Base-by-base conservation (phyloP, 2,113 vertebrate species). In the Arvicanthis niloticus region DNA sequence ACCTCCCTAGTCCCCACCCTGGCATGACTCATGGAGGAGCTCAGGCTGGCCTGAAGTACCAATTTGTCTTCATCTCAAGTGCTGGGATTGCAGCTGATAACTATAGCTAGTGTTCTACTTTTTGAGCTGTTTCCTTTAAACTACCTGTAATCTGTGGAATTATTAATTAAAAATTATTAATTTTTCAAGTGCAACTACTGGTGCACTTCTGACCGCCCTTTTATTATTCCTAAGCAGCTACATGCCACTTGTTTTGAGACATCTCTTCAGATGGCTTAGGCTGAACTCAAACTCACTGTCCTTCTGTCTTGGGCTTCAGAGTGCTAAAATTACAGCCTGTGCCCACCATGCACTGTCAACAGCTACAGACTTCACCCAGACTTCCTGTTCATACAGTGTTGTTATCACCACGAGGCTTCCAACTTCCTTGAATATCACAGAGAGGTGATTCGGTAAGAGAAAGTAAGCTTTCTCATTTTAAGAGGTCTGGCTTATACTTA, bases 111-210 rank as follows among this genome's bases (percentile, higher is more conserved):
- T 88, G 78, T 96, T 89, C 76, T 76, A 94, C 37, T 15, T n/a
- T 92, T 95, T 94, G n/a, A 92, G 58, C 31, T 62, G 60, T 29
- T 96, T 37, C 34, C 53, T 90, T 94, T 88, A 92, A 91, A 86
- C 88, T 58, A 94, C 31, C 26, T 77, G 65, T 73, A 96, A 96
- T 40, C 37, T 24, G 53, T 42, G 42, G n/a, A 15, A n/a, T 65
- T 93, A 87, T 62, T 88, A 88, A 37, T 87, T 88, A n/a, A n/a
- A n/a, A 15, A 42, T 62, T 93, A 87, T 62, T 88, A 88, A 37
- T 87, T 88, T 89, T 91, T 62, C 60, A 62, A 62, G n/a, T n/a
- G n/a, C n/a, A n/a, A n/a, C 7, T 70, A 16, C 70, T 56, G 4
- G 29, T 68, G n/a, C 13, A 62, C n/a, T 31, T 78, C 31, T 60